A percentile compares a stretch with the other conserved stretches of the same genome.
Conservation (phyloP, 1,140 invertebrate species). For the Brachionus manjavacas region DNA sequence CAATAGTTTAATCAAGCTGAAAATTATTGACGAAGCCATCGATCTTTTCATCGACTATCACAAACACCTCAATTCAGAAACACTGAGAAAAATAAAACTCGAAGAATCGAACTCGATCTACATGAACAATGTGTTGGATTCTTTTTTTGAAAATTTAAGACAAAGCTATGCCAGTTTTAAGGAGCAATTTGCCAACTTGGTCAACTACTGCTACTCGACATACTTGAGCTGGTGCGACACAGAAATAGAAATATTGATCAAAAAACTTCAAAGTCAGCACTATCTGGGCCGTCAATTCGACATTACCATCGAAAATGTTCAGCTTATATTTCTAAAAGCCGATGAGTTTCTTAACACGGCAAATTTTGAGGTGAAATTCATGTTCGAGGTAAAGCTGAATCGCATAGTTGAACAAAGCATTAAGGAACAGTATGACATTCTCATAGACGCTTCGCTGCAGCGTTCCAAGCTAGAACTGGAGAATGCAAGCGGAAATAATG, state of each 20-base stretch:
- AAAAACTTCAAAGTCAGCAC: constrained; percentile 39
- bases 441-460: constrained; percentile 30
- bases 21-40: constrained; percentile 35
- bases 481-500: background rate
- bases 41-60: constrained; percentile 40
- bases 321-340: constrained; percentile 14
- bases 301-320: constrained; percentile 16
- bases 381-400: constrained; percentile 31
- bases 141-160: constrained; percentile 24
- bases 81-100: constrained; percentile 20
- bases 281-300: constrained; percentile 31
- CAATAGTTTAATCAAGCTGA: constrained; percentile 24
- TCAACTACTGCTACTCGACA: constrained; percentile 29
- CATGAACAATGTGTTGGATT: constrained; percentile 36
- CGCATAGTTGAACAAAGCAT: constrained; percentile 15
- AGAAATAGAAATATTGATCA: constrained; percentile 38
- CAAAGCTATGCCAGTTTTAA: background rate
- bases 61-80: constrained; percentile 34
- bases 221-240: constrained; percentile 38
- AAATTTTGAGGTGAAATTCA: constrained; percentile 34
- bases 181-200: constrained; percentile 30
- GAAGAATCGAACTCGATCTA: constrained; percentile 38
- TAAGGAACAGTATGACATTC: constrained; percentile 31
- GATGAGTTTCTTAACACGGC: background rate
- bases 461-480: constrained; percentile 32